Evolutionary conservation across 2,888 invertebrate genomes (phyloP).

Genomic region (Listrodromus nycthemerus): DNA sequence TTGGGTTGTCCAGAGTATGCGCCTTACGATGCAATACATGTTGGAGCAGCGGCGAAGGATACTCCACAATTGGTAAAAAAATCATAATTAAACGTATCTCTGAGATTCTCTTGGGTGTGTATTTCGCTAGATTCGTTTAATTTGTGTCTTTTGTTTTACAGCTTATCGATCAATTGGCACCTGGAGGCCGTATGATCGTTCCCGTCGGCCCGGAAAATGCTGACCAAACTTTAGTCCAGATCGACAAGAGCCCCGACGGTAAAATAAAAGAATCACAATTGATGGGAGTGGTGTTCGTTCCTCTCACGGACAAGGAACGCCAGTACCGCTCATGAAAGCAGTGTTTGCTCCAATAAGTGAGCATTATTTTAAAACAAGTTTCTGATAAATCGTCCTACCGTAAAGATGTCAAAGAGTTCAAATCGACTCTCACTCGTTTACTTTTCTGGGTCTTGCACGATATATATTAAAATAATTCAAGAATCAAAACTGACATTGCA

Average conservation of each 20-base stretch:
- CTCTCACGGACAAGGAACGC: constrained; percentile 93
- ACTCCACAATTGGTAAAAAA: constrained; percentile 90
- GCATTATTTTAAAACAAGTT: constrained; percentile 60
- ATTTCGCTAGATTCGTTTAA: not conserved
- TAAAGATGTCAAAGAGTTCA: constrained; percentile 14
- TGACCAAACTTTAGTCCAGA: constrained; percentile 93
- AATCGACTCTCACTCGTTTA: not conserved
- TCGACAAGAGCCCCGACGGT: constrained; percentile 95
- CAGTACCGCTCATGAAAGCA: constrained; percentile 87
- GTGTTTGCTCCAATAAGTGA: constrained; percentile 78
- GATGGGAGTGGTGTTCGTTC: constrained; percentile 99
- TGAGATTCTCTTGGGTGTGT: not conserved
- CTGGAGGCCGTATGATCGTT: constrained; percentile 96
- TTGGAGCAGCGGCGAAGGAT: constrained; percentile 94
- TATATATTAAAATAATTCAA: constrained; percentile 35
- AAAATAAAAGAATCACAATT: constrained; percentile 90
- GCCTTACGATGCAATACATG: constrained; percentile 97
- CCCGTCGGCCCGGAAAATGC: constrained; percentile 95
- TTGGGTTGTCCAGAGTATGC: constrained; percentile 90
- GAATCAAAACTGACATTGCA: constrained; percentile 24
- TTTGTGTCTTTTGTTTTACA: not conserved
- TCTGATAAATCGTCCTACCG: constrained; percentile 18
- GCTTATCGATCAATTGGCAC: constrained; percentile 94
- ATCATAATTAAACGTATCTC: not conserved
- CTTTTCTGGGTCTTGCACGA: constrained; percentile 12